Evolutionary conservation across 2,888 invertebrate genomes (phyloP), one percentile per base, ranked within the genome.

Genomic region (Noctua janthe): DNA sequence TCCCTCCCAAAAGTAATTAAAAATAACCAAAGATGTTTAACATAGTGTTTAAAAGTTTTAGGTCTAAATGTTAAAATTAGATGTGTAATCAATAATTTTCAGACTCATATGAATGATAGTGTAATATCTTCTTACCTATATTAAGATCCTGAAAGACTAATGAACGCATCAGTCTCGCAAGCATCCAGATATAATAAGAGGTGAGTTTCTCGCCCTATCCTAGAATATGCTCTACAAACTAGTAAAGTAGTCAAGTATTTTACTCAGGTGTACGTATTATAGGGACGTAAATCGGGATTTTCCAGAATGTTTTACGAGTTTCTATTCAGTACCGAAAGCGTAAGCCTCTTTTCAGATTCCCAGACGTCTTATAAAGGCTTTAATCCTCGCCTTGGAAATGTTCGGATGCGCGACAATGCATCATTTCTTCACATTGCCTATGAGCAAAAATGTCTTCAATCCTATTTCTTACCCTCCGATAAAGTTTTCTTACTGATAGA

Each of bases 271-370:
- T 88, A 90, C 85, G 88, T 88, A 90, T 91, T 90, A 91, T 86
- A 88, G 86, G 81, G 78, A 90, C 90, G 91, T 92, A 92, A 93
- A 92, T 90, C 88, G 91, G 91, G 92, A 93, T 91, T 92, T 89
- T 80, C 78, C 83, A 91, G 92, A 92, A 94, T 94, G 91, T 92
- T 93, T 93, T 93, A 93, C 91, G 92, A 92, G 91, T 87, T 91
- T 92, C 92, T 92, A 92, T 94, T 94, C 91, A 93, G 92, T 90
- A 91, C 89, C 83, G 90, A 91, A 91, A 91, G 92, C 91, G 90
- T 94, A 94, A 95, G 93, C 94, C 91, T 93, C 94, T 95, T 95
- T 94, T 90, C 91, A 93, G 94, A 94, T 94, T 94, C 91, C 88
- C 91, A 92, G 91, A 89, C 92, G 90, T 92, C 91, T 93, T 92